Evolutionary conservation across 1,140 invertebrate species (phyloP).

Genomic region (Wiebesia pumilae): DNA sequence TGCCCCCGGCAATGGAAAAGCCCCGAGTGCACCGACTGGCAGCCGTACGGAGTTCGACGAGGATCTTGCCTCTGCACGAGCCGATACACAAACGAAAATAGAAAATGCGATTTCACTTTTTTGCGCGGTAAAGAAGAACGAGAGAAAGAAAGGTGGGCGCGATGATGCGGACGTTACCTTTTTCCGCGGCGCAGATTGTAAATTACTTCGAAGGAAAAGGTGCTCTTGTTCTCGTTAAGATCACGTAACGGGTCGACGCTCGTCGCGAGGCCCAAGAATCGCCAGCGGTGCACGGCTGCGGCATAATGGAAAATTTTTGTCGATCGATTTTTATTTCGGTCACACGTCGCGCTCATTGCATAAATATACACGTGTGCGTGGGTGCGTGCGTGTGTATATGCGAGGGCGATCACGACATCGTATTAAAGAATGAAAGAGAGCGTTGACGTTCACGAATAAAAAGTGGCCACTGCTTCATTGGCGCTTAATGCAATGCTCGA

Average conservation of each 20-base stretch:
- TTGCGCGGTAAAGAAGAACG: not conserved
- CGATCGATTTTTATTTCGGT: conserved; percentile 27
- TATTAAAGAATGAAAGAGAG: not conserved
- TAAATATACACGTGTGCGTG: not conserved
- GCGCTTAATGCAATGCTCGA: not conserved
- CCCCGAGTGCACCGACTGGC: not conserved
- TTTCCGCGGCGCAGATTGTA: too few relatives aligned
- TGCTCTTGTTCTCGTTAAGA: not conserved
- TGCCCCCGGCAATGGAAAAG: not conserved
- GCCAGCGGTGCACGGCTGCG: not conserved
- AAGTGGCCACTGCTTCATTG: not conserved
- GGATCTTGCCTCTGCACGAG: not conserved
- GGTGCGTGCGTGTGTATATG: too few relatives aligned
- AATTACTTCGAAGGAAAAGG: not conserved
- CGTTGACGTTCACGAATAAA: not conserved
- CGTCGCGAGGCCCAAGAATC: conserved; percentile 24
- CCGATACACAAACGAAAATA: not conserved
- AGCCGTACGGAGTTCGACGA: not conserved
- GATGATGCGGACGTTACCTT: too few relatives aligned
- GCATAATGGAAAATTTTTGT: conserved; percentile 7
- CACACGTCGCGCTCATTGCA: not conserved
- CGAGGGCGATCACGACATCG: not conserved
- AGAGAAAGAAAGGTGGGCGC: not conserved
- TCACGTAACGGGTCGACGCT: too few relatives aligned
- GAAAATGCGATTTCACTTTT: not conserved